These are phyloP conservation scores for Glossosoma conforme DNA, from an alignment of 1,140 invertebrate species.

Conservation along the genomic window DNA sequence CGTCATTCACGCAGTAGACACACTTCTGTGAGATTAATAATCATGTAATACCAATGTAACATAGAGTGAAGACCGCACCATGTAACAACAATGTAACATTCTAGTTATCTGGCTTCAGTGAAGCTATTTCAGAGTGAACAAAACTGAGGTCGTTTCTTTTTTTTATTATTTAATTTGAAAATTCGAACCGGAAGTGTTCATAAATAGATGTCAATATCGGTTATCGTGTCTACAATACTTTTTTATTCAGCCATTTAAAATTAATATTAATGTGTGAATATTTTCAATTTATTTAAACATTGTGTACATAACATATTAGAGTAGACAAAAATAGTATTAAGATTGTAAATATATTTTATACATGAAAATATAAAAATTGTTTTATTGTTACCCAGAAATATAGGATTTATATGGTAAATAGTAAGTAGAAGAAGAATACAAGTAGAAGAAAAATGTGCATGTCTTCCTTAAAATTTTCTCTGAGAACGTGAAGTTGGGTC, in stretches of 20 bases:
- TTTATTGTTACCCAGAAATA: too few relatives aligned
- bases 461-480: too few relatives aligned
- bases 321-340: constrained; percentile 3
- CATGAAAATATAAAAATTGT: too few relatives aligned
- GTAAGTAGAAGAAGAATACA: too few relatives aligned
- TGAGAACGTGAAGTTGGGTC: too few relatives aligned
- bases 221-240: constrained; percentile 3
- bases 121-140: constrained; percentile 32
- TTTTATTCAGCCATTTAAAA: constrained; percentile 8
- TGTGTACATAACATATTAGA: constrained; percentile 7
- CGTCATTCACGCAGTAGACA: constrained; percentile 80
- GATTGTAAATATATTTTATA: constrained; percentile 1
- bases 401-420: too few relatives aligned
- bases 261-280: constrained; percentile 4
- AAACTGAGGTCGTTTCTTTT: too few relatives aligned
- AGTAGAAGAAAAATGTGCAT: too few relatives aligned
- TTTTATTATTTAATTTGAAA: too few relatives aligned
- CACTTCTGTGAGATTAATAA: constrained; percentile 53
- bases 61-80: background rate
- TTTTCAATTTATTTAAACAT: constrained; percentile 2
- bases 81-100: constrained; percentile 5
- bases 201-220: background rate
- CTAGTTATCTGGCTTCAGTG: constrained; percentile 39
- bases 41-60: background rate
- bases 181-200: background rate